A percentile compares a stretch with the other conserved stretches of the same genome.
phyloP scores from a whole-genome alignment of 1,140 invertebrate species.

The Ephestia elutella region DNA sequence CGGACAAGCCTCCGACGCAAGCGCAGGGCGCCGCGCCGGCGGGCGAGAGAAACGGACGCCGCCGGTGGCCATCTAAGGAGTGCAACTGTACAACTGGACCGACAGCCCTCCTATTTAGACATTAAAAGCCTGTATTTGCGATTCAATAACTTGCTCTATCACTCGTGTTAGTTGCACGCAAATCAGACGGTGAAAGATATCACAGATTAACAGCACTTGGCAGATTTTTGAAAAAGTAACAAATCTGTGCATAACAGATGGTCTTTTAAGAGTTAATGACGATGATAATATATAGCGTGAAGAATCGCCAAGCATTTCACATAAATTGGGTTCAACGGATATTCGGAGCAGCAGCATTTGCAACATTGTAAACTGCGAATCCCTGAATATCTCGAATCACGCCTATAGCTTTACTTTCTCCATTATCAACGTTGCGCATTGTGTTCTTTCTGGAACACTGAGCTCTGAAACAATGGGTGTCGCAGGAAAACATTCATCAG shows the following conservation, averaged over 20 bases:
- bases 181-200: background rate
- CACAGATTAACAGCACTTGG: background rate
- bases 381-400: background rate
- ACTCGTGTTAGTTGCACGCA: background rate
- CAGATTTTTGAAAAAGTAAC: background rate
- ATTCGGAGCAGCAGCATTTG: background rate
- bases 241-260: no score
- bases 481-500: constrained; percentile 29
- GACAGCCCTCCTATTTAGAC: constrained; percentile 45
- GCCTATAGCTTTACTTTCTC: background rate
- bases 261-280: no score
- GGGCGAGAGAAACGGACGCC: constrained; percentile 45
- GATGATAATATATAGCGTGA: no score
- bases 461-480: constrained; percentile 30
- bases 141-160: constrained; percentile 21
- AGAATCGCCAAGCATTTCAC: no score
- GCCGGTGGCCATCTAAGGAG: constrained; percentile 56
- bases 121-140: constrained; percentile 41
- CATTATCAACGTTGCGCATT: constrained; percentile 18
- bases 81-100: constrained; percentile 64
- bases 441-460: constrained; percentile 29
- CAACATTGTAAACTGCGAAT: background rate
- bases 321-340: background rate
- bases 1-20: background rate
- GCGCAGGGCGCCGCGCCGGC: constrained; percentile 11